Conservation (phyloP, 2,113 vertebrate species). For the mouse (Mus musculus) region GRCm39 chr11:76569001-76569500, state of each 20-base stretch:
- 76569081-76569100: not conserved
- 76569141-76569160: not conserved
- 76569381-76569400: not conserved
- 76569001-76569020: too few species aligned
- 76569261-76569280: not conserved
- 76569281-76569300: too few species aligned
- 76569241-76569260: not conserved
- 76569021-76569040: not conserved
- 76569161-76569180: too few species aligned
- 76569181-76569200: not conserved
- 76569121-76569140: not conserved
- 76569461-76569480: fast-evolving
- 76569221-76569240: too few species aligned
- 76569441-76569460: not conserved
- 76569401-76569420: not conserved
- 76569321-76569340: too few species aligned
- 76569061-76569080: not conserved
- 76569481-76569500: not conserved
- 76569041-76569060: not conserved
- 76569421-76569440: not conserved
- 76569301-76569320: not conserved
- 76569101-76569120: not conserved
- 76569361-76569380: too few species aligned
- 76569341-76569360: not conserved
- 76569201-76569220: too few species aligned